Evolutionary conservation across 2,113 vertebrate species (phyloP).

Genomic region (Caranx ignobilis): DNA sequence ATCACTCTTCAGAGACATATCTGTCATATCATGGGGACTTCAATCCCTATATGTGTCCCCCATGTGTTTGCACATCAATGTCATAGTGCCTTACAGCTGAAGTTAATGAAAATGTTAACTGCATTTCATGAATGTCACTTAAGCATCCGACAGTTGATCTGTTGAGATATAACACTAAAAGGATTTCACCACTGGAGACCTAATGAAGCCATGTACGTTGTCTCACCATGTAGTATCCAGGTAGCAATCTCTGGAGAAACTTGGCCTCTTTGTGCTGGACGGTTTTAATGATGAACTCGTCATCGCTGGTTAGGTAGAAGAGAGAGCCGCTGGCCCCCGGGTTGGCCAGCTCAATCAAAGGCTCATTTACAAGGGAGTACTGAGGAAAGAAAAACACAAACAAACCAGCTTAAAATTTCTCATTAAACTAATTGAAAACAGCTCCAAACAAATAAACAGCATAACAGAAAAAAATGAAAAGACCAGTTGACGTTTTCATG

Average conservation of each 20-base stretch:
- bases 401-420: conserved; percentile 23
- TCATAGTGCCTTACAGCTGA: not conserved
- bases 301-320: conserved; percentile 97
- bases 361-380: conserved; percentile 96
- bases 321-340: conserved; percentile 96
- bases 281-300: conserved; percentile 99
- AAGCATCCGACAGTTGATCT: conserved; percentile 2
- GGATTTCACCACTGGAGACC: not conserved
- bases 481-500: not conserved
- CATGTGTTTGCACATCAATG: not conserved
- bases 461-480: not conserved
- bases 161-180: not conserved
- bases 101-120: conserved; percentile 9
- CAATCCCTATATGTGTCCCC: no score
- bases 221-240: conserved; percentile 97
- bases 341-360: conserved; percentile 95
- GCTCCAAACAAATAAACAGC: conserved; percentile 7
- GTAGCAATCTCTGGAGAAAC: conserved; percentile 96
- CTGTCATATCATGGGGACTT: no score
- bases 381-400: conserved; percentile 68
- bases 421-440: conserved; percentile 3
- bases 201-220: not conserved
- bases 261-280: conserved; percentile 99
- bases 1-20: no score
- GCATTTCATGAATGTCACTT: conserved; percentile 1